Conservation (phyloP, 2,888 invertebrate genomes). For the Buathra laborator region DNA sequence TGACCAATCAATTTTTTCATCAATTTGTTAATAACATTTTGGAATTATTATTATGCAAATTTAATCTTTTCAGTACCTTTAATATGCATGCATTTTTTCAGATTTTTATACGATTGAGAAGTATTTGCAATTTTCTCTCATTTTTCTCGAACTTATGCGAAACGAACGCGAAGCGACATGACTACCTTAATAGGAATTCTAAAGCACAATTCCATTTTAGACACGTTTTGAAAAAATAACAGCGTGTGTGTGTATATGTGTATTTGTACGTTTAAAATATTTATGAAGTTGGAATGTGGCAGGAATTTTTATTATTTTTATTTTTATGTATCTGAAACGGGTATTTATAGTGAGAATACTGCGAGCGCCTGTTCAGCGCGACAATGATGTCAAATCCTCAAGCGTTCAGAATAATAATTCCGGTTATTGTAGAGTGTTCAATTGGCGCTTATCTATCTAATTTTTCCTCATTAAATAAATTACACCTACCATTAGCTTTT, state of each 20-base stretch:
- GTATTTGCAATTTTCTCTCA: too few relatives aligned
- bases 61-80: too few relatives aligned
- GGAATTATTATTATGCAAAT: too few relatives aligned
- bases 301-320: conserved; percentile 16
- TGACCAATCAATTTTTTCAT: too few relatives aligned
- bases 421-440: conserved; percentile 43
- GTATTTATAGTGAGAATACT: conserved; percentile 53
- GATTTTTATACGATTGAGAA: too few relatives aligned
- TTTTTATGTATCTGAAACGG: not conserved
- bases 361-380: conserved; percentile 17
- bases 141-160: too few relatives aligned
- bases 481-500: conserved; percentile 10
- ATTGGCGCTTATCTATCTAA: conserved; percentile 41
- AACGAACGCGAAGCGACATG: too few relatives aligned
- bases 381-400: conserved; percentile 48
- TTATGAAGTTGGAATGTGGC: conserved; percentile 41
- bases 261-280: conserved; percentile 10
- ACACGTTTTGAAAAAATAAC: conserved; percentile 39
- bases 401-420: conserved; percentile 40
- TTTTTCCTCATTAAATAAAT: conserved; percentile 22
- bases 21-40: too few relatives aligned
- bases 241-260: conserved; percentile 24
- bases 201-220: conserved; percentile 55
- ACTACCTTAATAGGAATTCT: conserved; percentile 3
- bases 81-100: too few relatives aligned